These are phyloP conservation scores for Stramonita haemastoma DNA, from an alignment of 2,888 invertebrate species.

Conservation along the genomic window DNA sequence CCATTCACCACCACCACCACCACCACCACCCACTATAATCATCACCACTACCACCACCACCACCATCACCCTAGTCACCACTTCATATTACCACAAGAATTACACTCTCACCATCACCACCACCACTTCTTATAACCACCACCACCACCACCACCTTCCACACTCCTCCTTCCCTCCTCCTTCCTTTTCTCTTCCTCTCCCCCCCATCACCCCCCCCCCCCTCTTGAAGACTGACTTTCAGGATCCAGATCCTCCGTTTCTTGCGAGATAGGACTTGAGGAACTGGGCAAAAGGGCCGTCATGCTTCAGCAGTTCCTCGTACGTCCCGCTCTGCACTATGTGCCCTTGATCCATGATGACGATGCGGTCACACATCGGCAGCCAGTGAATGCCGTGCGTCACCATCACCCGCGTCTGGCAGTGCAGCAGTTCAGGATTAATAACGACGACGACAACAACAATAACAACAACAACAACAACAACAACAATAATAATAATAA, in stretches of 20 bases:
- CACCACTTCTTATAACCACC: too few relatives aligned
- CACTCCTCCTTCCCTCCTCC: too few relatives aligned
- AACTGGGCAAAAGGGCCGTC: constrained; percentile 82
- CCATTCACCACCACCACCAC: too few relatives aligned
- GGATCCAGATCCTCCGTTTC: constrained; percentile 65
- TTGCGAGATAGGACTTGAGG: constrained; percentile 79
- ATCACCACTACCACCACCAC: too few relatives aligned
- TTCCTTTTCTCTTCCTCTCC: neutral
- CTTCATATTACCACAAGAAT: too few relatives aligned
- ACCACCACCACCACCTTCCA: too few relatives aligned
- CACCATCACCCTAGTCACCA: too few relatives aligned
- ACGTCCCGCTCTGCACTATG: constrained; percentile 92
- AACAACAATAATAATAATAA: neutral
- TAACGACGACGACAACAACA: neutral
- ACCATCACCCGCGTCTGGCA: constrained; percentile 91
- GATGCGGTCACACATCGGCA: constrained; percentile 93
- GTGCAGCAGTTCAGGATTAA: neutral
- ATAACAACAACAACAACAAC: neutral
- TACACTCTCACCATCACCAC: too few relatives aligned
- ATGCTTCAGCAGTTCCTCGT: constrained; percentile 90
- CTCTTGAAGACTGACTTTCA: constrained; percentile 58
- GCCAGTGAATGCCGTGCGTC: constrained; percentile 95
- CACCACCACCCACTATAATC: too few relatives aligned
- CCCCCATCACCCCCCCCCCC: neutral
- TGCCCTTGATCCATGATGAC: constrained; percentile 91